Evolutionary conservation across 2,888 invertebrate genomes (phyloP), one percentile per base, ranked within the genome.

Genomic region (Lithophane socia): DNA sequence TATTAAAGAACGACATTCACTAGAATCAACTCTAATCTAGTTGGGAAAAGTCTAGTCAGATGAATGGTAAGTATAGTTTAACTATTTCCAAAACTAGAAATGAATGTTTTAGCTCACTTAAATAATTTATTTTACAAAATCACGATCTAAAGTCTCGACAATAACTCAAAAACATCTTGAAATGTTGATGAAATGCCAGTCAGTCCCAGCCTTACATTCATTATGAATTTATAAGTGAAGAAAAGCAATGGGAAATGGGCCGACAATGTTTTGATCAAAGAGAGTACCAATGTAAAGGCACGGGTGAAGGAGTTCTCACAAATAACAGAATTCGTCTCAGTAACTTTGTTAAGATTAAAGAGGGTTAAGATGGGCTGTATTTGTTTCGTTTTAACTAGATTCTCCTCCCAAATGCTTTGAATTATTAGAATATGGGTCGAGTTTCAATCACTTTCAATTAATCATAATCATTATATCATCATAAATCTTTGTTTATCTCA

Each of bases 221-320:
- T 83, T 78, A 79, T 65, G 42, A 65, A 83, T 83, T 83, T 68
- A 69, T 64, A 79, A 65, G 29, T 37, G 21, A 10, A 61, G 21
- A 42, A 82, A 58, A 78, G 49, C 60, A 78, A 79, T 69, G 29
- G 56, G 68, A 83, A 83, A 83, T 78, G 68, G 52, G 56, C 84
- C 49, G 49, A 73, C 84, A 73, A 21, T 69, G 24, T 79, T 82
- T 79, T 73, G 63, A 64, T 81, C 52, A 64, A 76, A 24, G 37
- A 61, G 37, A 58, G 47, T 54, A 65, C 16, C 54, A 29, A 72
- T 54, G 64, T 64, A 29, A 13, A 29, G 37, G 42, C 70, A 16
- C 72, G 58, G 68, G 16, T 72, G 78, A 78, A 60, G 72, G 13
- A 72, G 16, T 77, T 37, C 58, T 47, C 61, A 65, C 82, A 67